Evolutionary conservation across 1,140 invertebrate genomes (phyloP).

Genomic region (Aphaenogaster rudis): DNA sequence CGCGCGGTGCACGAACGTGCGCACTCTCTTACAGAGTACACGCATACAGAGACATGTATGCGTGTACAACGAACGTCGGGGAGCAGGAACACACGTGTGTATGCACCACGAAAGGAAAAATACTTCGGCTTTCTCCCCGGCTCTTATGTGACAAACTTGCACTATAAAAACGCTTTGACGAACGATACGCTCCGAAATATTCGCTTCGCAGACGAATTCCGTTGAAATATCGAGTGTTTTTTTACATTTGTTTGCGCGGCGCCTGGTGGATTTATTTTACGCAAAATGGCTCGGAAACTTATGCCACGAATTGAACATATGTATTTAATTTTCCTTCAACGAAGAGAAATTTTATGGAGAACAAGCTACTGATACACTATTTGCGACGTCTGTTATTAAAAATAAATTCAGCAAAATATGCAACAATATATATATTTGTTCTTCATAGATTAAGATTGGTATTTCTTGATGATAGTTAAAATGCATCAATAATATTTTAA

Average conservation of each 20-base stretch:
- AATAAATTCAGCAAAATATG: not conserved
- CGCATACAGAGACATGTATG: conserved; percentile 24
- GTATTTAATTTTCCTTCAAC: not conserved
- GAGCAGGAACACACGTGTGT: conserved; percentile 14
- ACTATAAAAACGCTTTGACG: conserved; percentile 39
- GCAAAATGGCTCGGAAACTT: not conserved
- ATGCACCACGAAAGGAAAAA: conserved; percentile 25
- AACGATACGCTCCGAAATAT: not conserved
- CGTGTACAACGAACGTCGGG: not conserved
- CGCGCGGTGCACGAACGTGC: not conserved
- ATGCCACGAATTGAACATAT: not conserved
- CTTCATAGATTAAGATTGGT: not conserved
- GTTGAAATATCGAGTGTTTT: conserved; percentile 26
- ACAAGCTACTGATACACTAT: not conserved
- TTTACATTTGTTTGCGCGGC: conserved; percentile 37
- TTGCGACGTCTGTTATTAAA: not conserved
- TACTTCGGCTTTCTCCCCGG: conserved; percentile 13
- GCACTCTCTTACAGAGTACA: not conserved
- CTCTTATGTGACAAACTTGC: conserved; percentile 41
- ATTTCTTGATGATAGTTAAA: not conserved
- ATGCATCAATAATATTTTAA: not conserved
- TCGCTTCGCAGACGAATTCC: conserved; percentile 37
- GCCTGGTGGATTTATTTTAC: conserved; percentile 28
- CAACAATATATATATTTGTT: not conserved
- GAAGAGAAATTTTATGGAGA: not conserved